Evolutionary conservation across 2,113 vertebrate genomes (phyloP).

Genomic region (Malurus elegans): DNA sequence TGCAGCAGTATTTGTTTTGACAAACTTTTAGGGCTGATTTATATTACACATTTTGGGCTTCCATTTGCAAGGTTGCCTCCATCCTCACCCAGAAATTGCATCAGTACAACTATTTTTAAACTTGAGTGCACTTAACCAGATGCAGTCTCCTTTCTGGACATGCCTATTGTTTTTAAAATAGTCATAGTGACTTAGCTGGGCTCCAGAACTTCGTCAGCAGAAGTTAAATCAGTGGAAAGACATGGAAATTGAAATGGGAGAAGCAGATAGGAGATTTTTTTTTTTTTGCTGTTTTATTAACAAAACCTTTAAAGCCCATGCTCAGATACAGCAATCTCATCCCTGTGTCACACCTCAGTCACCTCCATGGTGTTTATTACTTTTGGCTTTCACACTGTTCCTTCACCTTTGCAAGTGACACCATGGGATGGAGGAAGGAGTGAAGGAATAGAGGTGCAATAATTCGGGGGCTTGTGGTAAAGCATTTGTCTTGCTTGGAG

Average conservation of each 20-base stretch:
- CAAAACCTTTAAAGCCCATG: not conserved
- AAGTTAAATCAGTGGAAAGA: not conserved
- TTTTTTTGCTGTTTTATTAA: not conserved
- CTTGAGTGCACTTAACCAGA: not conserved
- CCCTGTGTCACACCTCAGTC: not conserved
- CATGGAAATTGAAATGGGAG: not conserved
- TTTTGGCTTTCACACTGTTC: not conserved
- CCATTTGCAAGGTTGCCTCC: not conserved
- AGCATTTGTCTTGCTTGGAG: not conserved
- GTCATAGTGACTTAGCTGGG: not conserved
- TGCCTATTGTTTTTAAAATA: slow-evolving; percentile 27
- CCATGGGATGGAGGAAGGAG: not conserved
- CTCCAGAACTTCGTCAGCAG: not conserved
- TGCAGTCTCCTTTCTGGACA: slow-evolving; percentile 25
- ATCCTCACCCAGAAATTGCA: slow-evolving; percentile 39
- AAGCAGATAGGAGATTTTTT: not conserved
- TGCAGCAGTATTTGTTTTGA: not conserved
- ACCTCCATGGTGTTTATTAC: not conserved
- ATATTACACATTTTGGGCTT: not conserved
- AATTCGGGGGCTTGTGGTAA: not conserved
- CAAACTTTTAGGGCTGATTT: not conserved
- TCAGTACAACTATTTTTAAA: slow-evolving; percentile 36
- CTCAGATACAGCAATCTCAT: not conserved
- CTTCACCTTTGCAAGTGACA: not conserved
- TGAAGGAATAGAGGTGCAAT: not conserved